These are phyloP conservation scores for Phlogophora meticulosa DNA, from an alignment of 2,888 invertebrate genomes.

Conservation along the genomic window DNA sequence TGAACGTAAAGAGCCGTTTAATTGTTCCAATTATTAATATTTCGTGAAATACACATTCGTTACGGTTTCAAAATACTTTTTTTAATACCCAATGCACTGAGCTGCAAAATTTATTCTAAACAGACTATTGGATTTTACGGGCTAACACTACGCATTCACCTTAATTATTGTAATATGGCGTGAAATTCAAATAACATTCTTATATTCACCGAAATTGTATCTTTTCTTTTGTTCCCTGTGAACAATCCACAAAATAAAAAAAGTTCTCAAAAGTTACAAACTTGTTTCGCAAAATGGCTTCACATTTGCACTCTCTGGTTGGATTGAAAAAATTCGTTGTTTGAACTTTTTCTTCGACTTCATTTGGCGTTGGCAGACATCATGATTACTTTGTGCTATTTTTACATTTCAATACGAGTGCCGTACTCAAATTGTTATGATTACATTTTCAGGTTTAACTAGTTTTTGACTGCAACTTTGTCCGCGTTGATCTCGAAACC, in stretches of 20 bases:
- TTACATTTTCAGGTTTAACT: background rate
- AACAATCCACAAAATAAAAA: slow-evolving; percentile 45
- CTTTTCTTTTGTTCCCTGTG: slow-evolving; percentile 18
- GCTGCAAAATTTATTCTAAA: too few relatives aligned
- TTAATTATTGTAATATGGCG: too few relatives aligned
- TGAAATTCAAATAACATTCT: slow-evolving; percentile 21
- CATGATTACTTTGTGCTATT: slow-evolving; percentile 29
- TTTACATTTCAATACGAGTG: slow-evolving; percentile 14
- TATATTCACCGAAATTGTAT: slow-evolving; percentile 10
- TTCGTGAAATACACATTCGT: too few relatives aligned
- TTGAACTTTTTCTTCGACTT: slow-evolving; percentile 36
- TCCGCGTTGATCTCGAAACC: too few relatives aligned
- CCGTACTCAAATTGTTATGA: background rate
- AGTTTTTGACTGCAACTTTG: background rate
- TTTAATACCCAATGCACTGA: too few relatives aligned
- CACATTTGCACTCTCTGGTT: slow-evolving; percentile 49
- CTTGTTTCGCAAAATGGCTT: slow-evolving; percentile 56
- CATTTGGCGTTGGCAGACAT: slow-evolving; percentile 31
- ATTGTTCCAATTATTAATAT: too few relatives aligned
- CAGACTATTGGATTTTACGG: too few relatives aligned
- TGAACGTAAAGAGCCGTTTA: too few relatives aligned
- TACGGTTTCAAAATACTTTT: too few relatives aligned
- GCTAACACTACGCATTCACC: too few relatives aligned
- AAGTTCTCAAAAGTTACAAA: slow-evolving; percentile 46
- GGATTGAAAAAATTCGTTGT: slow-evolving; percentile 47